phyloP scores from a whole-genome alignment of 2,113 vertebrate species.

The Aptenodytes forsteri region DNA sequence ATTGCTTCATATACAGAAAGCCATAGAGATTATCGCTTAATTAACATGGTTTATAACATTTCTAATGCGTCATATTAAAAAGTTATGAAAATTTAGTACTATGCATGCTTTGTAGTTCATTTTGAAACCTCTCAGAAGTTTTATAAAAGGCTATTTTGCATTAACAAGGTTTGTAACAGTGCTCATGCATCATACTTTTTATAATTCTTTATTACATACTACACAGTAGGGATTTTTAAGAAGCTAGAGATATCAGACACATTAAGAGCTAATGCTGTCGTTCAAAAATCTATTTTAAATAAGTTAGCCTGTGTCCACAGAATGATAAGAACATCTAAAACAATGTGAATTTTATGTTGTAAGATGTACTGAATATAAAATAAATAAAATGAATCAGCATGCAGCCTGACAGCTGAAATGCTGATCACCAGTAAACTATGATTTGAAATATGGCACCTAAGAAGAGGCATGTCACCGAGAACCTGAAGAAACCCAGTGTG shows the following conservation, averaged over 20 bases:
- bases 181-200: constrained; percentile 36
- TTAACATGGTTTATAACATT: constrained; percentile 76
- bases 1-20: constrained; percentile 71
- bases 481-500: not conserved
- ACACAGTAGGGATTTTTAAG: constrained; percentile 40
- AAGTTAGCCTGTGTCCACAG: constrained; percentile 13
- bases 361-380: not conserved
- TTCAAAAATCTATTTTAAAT: constrained; percentile 37
- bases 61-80: constrained; percentile 74
- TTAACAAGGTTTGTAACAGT: constrained; percentile 63
- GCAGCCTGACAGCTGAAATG: not conserved
- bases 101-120: constrained; percentile 57
- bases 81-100: constrained; percentile 78
- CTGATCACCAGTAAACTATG: not conserved
- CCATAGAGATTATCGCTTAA: constrained; percentile 75
- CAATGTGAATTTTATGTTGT: not conserved
- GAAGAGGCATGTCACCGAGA: not conserved
- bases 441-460: not conserved
- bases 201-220: constrained; percentile 46
- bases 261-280: constrained; percentile 28
- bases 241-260: constrained; percentile 26
- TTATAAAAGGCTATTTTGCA: constrained; percentile 68
- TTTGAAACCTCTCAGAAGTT: constrained; percentile 65
- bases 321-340: constrained; percentile 20
- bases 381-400: constrained; percentile 11